Conservation (phyloP, 1,140 invertebrate species). For the Psix sp. region DNA sequence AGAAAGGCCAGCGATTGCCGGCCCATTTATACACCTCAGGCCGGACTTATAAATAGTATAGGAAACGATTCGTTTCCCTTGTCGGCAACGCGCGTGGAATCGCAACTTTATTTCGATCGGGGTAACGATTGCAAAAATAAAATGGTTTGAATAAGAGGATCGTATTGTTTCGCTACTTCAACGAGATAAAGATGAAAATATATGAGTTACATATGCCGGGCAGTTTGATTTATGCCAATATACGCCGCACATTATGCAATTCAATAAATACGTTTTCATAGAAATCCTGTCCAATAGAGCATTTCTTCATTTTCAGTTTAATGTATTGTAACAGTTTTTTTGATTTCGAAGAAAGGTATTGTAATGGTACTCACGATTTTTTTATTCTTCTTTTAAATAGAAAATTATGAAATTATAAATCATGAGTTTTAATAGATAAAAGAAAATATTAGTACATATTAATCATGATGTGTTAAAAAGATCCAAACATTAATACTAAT, state of each 20-base stretch:
- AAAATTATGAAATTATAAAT: no score
- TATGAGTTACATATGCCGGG: slow-evolving; percentile 31
- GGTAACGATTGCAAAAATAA: slow-evolving; percentile 46
- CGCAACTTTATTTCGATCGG: slow-evolving; percentile 26
- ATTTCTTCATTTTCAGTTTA: not conserved
- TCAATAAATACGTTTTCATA: slow-evolving; percentile 44
- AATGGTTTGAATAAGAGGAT: slow-evolving; percentile 36
- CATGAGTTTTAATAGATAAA: no score
- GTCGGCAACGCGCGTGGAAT: slow-evolving; percentile 27
- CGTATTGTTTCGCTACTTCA: slow-evolving; percentile 40
- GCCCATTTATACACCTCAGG: slow-evolving; percentile 41
- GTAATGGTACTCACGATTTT: no score
- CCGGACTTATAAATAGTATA: slow-evolving; percentile 36
- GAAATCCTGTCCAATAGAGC: slow-evolving; percentile 10
- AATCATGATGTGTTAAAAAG: no score
- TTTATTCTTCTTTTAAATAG: no score
- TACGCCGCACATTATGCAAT: slow-evolving; percentile 36
- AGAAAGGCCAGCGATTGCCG: slow-evolving; percentile 35
- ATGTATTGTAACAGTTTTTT: not conserved
- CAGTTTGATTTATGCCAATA: slow-evolving; percentile 44
- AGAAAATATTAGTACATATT: no score
- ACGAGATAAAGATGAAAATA: slow-evolving; percentile 50
- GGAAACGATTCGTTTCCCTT: slow-evolving; percentile 37
- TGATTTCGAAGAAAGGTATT: no score
- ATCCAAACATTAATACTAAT: not conserved